phyloP scores from a whole-genome alignment of 2,888 invertebrate genomes.

The Eurytoma californica region DNA sequence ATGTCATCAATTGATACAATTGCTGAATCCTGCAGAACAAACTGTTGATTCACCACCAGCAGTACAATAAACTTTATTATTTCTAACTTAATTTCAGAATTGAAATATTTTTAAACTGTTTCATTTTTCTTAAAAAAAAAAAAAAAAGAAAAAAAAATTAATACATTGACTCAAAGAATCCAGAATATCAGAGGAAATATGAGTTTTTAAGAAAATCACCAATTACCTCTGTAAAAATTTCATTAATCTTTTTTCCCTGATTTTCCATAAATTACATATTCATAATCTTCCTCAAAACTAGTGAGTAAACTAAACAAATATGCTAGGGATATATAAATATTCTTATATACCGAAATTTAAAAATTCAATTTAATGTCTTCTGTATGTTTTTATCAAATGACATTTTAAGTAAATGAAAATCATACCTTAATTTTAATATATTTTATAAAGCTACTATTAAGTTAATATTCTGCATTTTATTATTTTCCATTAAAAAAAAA shows the following conservation, averaged over 20 bases:
- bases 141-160: background rate
- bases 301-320: slow-evolving; percentile 18
- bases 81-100: slow-evolving; percentile 46
- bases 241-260: slow-evolving; percentile 22
- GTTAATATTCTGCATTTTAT: slow-evolving; percentile 21
- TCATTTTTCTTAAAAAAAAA: slow-evolving; percentile 19
- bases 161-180: slow-evolving; percentile 24
- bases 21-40: slow-evolving; percentile 40
- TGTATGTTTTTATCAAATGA: background rate
- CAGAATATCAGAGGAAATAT: slow-evolving; percentile 10
- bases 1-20: slow-evolving; percentile 55
- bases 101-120: slow-evolving; percentile 40
- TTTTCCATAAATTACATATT: slow-evolving; percentile 30
- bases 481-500: slow-evolving; percentile 16
- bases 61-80: slow-evolving; percentile 42
- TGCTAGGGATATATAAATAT: slow-evolving; percentile 29
- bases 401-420: slow-evolving; percentile 20
- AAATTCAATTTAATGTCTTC: slow-evolving; percentile 21
- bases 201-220: slow-evolving; percentile 10
- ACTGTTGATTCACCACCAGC: slow-evolving; percentile 48
- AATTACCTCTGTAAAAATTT: slow-evolving; percentile 30
- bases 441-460: slow-evolving; percentile 3
- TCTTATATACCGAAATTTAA: slow-evolving; percentile 16
- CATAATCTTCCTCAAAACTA: slow-evolving; percentile 9
- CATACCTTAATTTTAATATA: background rate